A percentile compares a stretch with the other conserved stretches of the same genome.
These are phyloP conservation scores for Nasonia longicornis DNA, from an alignment of 1,140 invertebrate genomes.

Conservation along the genomic window DNA sequence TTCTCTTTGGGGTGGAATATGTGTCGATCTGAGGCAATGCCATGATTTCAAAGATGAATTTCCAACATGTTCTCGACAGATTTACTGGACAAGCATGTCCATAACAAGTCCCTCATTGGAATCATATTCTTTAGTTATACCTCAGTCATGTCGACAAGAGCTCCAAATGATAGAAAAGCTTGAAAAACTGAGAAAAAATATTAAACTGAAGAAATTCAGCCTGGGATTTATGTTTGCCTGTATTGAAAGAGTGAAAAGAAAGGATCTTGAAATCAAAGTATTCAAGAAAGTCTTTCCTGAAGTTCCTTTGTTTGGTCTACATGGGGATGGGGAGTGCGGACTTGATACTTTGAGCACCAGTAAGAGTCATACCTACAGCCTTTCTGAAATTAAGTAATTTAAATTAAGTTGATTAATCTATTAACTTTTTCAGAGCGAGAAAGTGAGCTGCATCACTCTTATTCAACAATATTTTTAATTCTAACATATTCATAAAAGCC, in stretches of 20 bases:
- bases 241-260: conserved; percentile 64
- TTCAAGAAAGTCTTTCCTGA: conserved; percentile 73
- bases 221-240: conserved; percentile 75
- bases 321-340: conserved; percentile 75
- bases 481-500: conserved; percentile 59
- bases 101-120: conserved; percentile 56
- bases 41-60: not conserved
- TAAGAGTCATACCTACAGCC: conserved; percentile 38
- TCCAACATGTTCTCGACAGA: conserved; percentile 30
- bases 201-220: conserved; percentile 60
- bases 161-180: conserved; percentile 53
- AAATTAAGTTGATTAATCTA: not conserved
- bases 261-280: conserved; percentile 70
- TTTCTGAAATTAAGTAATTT: not conserved
- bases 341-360: conserved; percentile 55
- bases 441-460: conserved; percentile 40
- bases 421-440: conserved; percentile 51
- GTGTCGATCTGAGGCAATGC: conserved; percentile 48
- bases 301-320: conserved; percentile 72
- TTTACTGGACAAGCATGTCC: conserved; percentile 51
- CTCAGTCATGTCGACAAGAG: conserved; percentile 49
- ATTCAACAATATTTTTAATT: conserved; percentile 62
- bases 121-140: conserved; percentile 61
- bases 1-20: conserved; percentile 60
- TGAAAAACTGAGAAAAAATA: conserved; percentile 48